These are phyloP conservation scores for Apocheima hispidaria DNA, from an alignment of 2,888 invertebrate species.

Conservation along the genomic window DNA sequence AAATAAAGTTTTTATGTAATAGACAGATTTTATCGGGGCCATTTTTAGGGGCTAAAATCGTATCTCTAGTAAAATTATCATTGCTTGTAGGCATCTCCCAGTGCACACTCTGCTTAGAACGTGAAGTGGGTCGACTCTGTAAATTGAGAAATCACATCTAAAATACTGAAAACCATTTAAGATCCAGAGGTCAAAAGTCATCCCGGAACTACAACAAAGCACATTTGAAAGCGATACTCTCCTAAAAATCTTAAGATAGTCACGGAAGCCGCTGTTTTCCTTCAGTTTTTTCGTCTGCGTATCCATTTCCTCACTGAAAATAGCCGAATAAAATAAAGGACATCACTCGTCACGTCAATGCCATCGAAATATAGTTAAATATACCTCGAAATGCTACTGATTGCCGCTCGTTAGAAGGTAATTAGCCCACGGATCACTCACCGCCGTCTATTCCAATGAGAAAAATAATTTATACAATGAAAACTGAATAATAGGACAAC, in stretches of 20 bases:
- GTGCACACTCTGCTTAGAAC: too few relatives aligned
- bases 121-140: background rate
- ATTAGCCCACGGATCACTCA: slow-evolving; percentile 83
- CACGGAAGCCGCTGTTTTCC: slow-evolving; percentile 76
- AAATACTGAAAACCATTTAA: slow-evolving; percentile 23
- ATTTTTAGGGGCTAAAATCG: too few relatives aligned
- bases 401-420: slow-evolving; percentile 83
- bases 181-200: slow-evolving; percentile 44
- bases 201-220: slow-evolving; percentile 41
- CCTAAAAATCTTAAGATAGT: slow-evolving; percentile 63
- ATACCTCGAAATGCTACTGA: slow-evolving; percentile 76
- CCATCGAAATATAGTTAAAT: slow-evolving; percentile 65
- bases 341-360: slow-evolving; percentile 73
- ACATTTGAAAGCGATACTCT: slow-evolving; percentile 66
- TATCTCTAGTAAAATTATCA: too few relatives aligned
- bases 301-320: slow-evolving; percentile 82
- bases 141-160: slow-evolving; percentile 14
- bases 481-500: slow-evolving; percentile 69
- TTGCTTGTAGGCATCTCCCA: too few relatives aligned
- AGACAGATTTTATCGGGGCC: too few relatives aligned
- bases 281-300: slow-evolving; percentile 74
- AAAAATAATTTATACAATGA: slow-evolving; percentile 49
- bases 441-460: slow-evolving; percentile 72
- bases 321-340: slow-evolving; percentile 82
- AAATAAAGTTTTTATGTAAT: too few relatives aligned